These are phyloP conservation scores for Crocuta crocuta DNA, from an alignment of 2,113 vertebrate genomes.

Conservation along the genomic window DNA sequence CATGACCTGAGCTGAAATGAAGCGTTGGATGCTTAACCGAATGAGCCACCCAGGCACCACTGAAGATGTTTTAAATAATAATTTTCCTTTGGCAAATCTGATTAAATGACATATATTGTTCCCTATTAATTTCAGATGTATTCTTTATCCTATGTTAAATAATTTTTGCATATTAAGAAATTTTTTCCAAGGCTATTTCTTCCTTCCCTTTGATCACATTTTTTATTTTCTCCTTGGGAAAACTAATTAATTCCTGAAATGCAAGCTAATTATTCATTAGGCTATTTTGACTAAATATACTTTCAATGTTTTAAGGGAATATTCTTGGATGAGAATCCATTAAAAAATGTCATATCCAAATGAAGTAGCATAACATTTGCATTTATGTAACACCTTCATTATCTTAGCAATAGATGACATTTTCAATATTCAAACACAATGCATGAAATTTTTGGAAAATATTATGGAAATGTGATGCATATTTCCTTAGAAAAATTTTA, in stretches of 20 bases:
- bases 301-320: neutral
- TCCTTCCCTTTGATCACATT: neutral
- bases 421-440: neutral
- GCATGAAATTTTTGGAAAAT: neutral
- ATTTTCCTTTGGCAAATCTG: neutral
- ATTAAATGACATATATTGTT: neutral
- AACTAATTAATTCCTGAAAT: neutral
- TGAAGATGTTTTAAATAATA: neutral
- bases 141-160: slow-evolving; percentile 1
- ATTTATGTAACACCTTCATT: neutral
- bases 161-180: neutral
- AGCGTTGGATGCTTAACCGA: too few relatives aligned
- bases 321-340: neutral
- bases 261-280: slow-evolving; percentile 11
- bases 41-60: too few relatives aligned
- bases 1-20: too few relatives aligned
- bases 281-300: slow-evolving; percentile 35
- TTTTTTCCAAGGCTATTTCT: neutral
- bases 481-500: neutral
- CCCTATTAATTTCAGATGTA: neutral
- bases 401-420: neutral
- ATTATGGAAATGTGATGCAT: neutral
- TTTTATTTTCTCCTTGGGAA: neutral
- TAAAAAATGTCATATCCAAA: neutral
- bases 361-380: neutral